Evolutionary conservation across 2,113 vertebrate species (phyloP).

Genomic region (Laticauda colubrina): DNA sequence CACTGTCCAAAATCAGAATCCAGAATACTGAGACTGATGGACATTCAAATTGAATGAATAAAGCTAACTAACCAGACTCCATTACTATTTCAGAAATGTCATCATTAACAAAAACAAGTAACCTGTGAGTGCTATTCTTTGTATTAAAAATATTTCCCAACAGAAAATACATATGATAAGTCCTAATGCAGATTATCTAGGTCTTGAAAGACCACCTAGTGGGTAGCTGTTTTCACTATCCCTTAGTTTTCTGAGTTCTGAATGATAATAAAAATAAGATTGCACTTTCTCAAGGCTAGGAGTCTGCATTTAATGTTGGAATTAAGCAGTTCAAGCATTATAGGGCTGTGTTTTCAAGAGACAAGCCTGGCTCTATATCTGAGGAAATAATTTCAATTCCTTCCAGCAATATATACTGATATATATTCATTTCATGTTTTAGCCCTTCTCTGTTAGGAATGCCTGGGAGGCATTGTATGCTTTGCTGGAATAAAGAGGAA

Average conservation of each 20-base stretch:
- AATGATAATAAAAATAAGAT: not conserved
- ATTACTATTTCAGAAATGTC: not conserved
- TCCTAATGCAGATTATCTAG: not conserved
- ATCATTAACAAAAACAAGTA: not conserved
- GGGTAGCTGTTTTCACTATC: not conserved
- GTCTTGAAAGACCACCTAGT: not conserved
- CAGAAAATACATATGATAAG: not conserved
- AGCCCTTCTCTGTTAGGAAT: not conserved
- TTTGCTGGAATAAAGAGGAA: not conserved
- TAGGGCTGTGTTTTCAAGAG: not conserved
- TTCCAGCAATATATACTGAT: not conserved
- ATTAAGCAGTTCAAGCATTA: not conserved
- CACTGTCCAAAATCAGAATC: not conserved
- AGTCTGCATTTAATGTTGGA: not conserved
- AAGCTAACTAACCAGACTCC: not conserved
- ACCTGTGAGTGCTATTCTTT: not conserved
- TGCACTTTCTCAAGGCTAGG: not conserved
- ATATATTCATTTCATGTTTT: not conserved
- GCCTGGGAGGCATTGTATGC: not conserved
- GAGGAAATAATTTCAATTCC: not conserved
- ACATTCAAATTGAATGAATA: not conserved
- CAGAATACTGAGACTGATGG: not conserved
- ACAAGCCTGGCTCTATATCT: not conserved
- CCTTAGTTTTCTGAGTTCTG: not conserved
- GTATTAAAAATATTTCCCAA: not conserved